These are phyloP conservation scores for Lerema accius DNA, from an alignment of 1,140 invertebrate species.

Conservation along the genomic window DNA sequence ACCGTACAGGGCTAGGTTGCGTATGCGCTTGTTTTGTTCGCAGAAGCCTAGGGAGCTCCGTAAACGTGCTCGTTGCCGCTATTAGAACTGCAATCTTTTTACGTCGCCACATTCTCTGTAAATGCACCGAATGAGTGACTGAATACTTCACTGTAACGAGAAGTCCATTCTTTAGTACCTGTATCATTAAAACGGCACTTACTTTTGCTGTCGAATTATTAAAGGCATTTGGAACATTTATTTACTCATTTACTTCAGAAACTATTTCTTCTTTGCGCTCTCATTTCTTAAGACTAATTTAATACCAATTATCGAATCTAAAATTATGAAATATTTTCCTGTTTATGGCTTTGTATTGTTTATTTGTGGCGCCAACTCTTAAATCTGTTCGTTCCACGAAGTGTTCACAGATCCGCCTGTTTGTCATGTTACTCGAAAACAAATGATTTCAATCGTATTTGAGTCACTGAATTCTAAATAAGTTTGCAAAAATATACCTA, in stretches of 20 bases:
- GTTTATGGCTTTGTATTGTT: constrained; percentile 13
- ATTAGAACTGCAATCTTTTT: constrained; percentile 48
- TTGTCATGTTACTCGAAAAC: constrained; percentile 35
- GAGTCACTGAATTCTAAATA: constrained; percentile 53
- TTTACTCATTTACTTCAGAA: neutral
- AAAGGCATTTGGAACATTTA: neutral
- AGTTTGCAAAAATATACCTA: constrained; percentile 38
- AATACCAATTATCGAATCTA: too few species aligned
- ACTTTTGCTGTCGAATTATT: neutral
- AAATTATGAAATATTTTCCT: constrained; percentile 13
- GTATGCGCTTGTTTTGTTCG: constrained; percentile 41
- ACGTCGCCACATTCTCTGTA: constrained; percentile 43
- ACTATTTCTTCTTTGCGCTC: neutral
- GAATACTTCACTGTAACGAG: constrained; percentile 33
- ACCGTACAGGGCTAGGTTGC: constrained; percentile 27
- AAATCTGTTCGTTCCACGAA: constrained; percentile 40
- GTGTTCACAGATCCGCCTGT: constrained; percentile 5
- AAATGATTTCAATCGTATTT: constrained; percentile 40
- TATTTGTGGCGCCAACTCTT: constrained; percentile 13
- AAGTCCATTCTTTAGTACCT: constrained; percentile 16
- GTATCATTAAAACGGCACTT: constrained; percentile 9
- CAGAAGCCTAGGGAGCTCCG: constrained; percentile 45
- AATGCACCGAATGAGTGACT: constrained; percentile 34
- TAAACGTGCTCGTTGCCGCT: constrained; percentile 45
- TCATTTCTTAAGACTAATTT: neutral